phyloP scores from a whole-genome alignment of 2,113 vertebrate genomes.

The Ginglymostoma cirratum region DNA sequence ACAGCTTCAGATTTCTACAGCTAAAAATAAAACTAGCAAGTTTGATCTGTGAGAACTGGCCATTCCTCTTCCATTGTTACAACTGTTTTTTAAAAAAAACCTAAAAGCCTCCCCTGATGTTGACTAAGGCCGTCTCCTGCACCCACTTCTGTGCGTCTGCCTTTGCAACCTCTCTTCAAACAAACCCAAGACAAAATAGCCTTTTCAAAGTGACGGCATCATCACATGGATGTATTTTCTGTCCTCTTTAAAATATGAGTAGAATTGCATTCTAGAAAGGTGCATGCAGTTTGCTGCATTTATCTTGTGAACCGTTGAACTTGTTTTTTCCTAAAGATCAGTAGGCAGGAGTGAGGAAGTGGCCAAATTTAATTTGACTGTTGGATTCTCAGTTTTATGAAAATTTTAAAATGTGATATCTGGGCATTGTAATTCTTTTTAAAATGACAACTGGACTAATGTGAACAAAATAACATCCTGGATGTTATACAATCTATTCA shows the following conservation, averaged over 20 bases:
- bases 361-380: neutral
- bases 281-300: neutral
- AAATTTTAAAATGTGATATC: neutral
- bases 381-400: neutral
- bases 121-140: too few relatives aligned
- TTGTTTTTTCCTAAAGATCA: neutral
- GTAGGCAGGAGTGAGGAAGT: neutral
- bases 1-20: too few relatives aligned
- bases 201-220: too few relatives aligned
- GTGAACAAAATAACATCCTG: neutral
- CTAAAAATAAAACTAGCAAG: too few relatives aligned
- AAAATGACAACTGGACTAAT: neutral
- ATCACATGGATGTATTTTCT: neutral
- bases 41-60: too few relatives aligned
- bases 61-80: too few relatives aligned
- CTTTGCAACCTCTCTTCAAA: too few relatives aligned
- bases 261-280: neutral
- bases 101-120: too few relatives aligned
- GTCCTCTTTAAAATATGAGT: neutral
- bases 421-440: neutral
- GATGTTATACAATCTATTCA: neutral
- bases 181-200: too few relatives aligned
- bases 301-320: neutral
- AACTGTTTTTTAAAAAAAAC: too few relatives aligned
- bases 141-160: too few relatives aligned